phyloP scores from a whole-genome alignment of 2,113 vertebrate species.

The Sinocyclocheilus grahami region DNA sequence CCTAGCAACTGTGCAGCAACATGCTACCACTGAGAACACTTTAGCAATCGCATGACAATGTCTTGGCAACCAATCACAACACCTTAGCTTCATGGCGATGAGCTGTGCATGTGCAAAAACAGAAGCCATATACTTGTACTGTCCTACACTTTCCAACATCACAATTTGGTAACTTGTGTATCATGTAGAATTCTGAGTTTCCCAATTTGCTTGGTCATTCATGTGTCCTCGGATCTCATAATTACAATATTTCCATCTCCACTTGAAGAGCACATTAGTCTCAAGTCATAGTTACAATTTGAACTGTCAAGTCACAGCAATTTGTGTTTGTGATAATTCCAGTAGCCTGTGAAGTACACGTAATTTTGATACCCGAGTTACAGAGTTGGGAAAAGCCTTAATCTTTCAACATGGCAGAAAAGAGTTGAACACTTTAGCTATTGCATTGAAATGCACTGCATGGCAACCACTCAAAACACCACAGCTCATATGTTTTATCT shows the following conservation, averaged over 20 bases:
- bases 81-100: background rate
- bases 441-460: no score
- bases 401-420: no score
- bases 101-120: background rate
- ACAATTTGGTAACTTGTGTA: background rate
- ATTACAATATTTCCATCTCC: background rate
- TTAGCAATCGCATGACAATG: background rate
- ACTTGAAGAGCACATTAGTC: background rate
- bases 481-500: no score
- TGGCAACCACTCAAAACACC: no score
- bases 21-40: background rate
- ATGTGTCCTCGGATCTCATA: background rate
- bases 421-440: no score
- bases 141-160: background rate
- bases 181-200: background rate
- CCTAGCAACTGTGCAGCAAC: background rate
- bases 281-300: background rate
- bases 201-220: background rate
- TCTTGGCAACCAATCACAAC: background rate
- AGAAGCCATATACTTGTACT: background rate
- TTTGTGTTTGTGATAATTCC: background rate
- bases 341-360: no score
- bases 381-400: no score
- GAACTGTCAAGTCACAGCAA: background rate
- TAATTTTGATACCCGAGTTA: no score